Evolutionary conservation across 2,888 invertebrate genomes (phyloP).

Genomic region (Drosophila mimetica): DNA sequence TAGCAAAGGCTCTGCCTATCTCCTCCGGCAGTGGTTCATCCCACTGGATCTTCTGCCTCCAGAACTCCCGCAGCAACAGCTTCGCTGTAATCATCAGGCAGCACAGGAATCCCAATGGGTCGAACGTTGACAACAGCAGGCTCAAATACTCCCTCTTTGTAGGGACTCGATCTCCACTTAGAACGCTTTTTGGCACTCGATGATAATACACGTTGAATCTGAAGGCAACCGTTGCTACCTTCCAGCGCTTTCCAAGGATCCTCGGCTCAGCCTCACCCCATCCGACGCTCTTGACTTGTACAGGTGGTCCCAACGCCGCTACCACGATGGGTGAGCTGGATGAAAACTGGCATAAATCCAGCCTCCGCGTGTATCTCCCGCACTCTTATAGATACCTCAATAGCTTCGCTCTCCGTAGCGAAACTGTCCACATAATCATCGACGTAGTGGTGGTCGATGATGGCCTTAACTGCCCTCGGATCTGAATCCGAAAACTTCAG

Average conservation of each 20-base stretch:
- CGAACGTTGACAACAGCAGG: constrained; percentile 5
- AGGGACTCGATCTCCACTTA: constrained; percentile 1
- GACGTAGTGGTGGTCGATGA: constrained; percentile 1
- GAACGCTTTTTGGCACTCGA: background rate
- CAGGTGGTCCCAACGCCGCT: background rate
- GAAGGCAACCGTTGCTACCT: background rate
- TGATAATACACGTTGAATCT: constrained; percentile 9
- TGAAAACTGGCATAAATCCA: background rate
- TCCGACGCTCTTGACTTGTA: background rate
- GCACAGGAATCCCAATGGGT: constrained; percentile 2
- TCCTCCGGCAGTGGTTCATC: too few species aligned
- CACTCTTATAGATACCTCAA: constrained; percentile 1
- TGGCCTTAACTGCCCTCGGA: constrained; percentile 1
- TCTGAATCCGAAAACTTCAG: background rate
- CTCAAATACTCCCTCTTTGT: constrained; percentile 5
- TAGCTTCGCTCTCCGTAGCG: background rate
- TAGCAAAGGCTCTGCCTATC: too few species aligned
- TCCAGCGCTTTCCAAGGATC: background rate
- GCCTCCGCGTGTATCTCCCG: background rate
- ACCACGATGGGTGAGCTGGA: background rate
- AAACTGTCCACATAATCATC: background rate
- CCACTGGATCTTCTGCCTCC: too few species aligned
- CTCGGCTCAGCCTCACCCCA: background rate
- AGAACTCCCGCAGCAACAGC: background rate
- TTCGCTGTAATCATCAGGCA: constrained; percentile 5